These are phyloP conservation scores for Tinea trinotella DNA, from an alignment of 2,888 invertebrate genomes.

Conservation along the genomic window DNA sequence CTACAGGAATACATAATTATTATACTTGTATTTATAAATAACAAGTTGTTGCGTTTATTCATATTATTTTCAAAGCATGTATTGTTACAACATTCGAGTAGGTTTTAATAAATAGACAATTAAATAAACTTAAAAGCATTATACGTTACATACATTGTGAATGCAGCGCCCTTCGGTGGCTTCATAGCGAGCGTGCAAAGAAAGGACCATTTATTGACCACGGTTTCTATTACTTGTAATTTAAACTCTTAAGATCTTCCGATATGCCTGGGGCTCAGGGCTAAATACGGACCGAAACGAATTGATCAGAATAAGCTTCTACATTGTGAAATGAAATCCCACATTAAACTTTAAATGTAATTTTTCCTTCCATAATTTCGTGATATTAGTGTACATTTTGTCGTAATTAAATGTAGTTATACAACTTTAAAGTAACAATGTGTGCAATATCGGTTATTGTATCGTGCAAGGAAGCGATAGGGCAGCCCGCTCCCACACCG, in stretches of 20 bases:
- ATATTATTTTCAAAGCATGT: not conserved
- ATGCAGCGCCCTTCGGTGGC: slow-evolving; percentile 39
- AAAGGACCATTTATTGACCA: slow-evolving; percentile 43
- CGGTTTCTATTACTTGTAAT: slow-evolving; percentile 49
- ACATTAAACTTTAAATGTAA: not conserved
- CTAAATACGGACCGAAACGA: slow-evolving; percentile 33
- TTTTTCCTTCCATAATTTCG: not conserved
- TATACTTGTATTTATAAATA: not conserved
- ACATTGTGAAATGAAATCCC: not conserved
- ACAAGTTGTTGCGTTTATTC: not conserved
- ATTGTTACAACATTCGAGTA: not conserved
- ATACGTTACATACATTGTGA: slow-evolving; percentile 21
- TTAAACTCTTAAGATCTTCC: slow-evolving; percentile 36
- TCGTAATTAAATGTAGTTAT: slow-evolving; percentile 7
- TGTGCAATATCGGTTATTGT: slow-evolving; percentile 51
- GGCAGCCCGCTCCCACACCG: slow-evolving; percentile 63
- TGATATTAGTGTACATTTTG: not conserved
- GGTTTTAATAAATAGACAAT: not conserved
- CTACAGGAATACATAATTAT: not conserved
- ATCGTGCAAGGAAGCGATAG: slow-evolving; percentile 64
- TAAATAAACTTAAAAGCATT: slow-evolving; percentile 4
- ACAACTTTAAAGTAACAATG: slow-evolving; percentile 30
- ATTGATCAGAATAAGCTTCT: slow-evolving; percentile 24
- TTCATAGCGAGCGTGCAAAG: slow-evolving; percentile 32
- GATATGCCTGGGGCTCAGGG: slow-evolving; percentile 35